Base-by-base conservation (phyloP, 2,888 invertebrate species). In the Saturnia pavonia region DNA sequence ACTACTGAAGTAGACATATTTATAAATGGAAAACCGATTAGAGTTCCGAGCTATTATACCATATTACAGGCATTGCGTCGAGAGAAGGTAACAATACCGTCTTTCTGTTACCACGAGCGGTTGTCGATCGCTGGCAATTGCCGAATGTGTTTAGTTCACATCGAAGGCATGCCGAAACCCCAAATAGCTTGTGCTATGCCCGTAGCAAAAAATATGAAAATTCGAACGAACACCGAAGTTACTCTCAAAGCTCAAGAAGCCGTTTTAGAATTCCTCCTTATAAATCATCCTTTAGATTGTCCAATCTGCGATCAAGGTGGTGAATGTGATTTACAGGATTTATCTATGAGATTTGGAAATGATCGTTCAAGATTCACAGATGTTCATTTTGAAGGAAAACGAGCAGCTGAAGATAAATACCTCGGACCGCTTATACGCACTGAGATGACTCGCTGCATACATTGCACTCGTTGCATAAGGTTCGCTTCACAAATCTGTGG, bases 281-380 rank as follows among this genome's bases (percentile, higher is more conserved):
- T 98, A 73, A 99, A 99, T 84, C 99, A 99, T 92, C 99, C 99
- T 0, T 92, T 99, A 63, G 99, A 99, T 94, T 99, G 99, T 87
- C 99, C 99, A 7, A 99, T 99, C 89, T 99, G 99, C 91, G 99
- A 99, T 91, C 99, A 99, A 92, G 98, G 98, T 40, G 98, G 98
- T 0, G 98, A 98, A 89, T 98, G 98, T 81, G 98, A 98, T 90
- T 94, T 98, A 48, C 98, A 99, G 94, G 99, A 99, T 92, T 98
- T 99, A 87, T 97, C 99, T 12, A 98, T 99, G 98, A 97, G 97
- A 22, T 99, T 99, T 88, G 99, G 99, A 74, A 99, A 96, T 80
- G 99, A 97, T 90, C 95, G 98, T 73, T 97, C 98, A 19, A 95
- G 99, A 70, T 99, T 99, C 83, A 96, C 97, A 19, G 99, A 99